These are phyloP conservation scores for Pundamilia nyererei DNA, from an alignment of 2,113 vertebrate species.

Conservation along the genomic window DNA sequence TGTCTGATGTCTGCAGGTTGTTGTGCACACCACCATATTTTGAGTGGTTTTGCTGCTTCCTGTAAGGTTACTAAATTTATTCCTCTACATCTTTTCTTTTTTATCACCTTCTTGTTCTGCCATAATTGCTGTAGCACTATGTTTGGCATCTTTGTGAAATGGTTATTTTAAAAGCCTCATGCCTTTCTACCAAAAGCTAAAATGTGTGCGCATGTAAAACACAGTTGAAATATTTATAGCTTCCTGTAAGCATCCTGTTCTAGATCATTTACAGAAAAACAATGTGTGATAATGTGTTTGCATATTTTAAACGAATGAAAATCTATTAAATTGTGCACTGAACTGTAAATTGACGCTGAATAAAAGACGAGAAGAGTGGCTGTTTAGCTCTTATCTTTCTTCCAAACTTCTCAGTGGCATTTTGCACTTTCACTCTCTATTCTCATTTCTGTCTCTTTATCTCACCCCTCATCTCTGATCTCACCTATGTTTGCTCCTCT, in stretches of 20 bases:
- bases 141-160: background rate
- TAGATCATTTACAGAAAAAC: background rate
- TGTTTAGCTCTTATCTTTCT: background rate
- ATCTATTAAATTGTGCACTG: background rate
- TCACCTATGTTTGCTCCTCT: background rate
- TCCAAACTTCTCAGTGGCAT: background rate
- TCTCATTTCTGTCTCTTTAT: background rate
- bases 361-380: background rate
- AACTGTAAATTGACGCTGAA: background rate
- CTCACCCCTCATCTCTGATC: background rate
- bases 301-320: background rate
- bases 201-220: background rate
- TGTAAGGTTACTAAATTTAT: background rate
- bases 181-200: background rate
- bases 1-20: slow-evolving; percentile 8
- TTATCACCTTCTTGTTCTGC: background rate
- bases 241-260: background rate
- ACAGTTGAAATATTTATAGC: background rate
- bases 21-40: background rate
- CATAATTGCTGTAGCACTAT: background rate
- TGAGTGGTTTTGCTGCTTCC: background rate
- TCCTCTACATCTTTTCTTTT: background rate
- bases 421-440: background rate
- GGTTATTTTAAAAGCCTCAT: background rate
- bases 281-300: background rate